phyloP scores from a whole-genome alignment of 2,888 invertebrate species.

The Leptinotarsa tumamoca region DNA sequence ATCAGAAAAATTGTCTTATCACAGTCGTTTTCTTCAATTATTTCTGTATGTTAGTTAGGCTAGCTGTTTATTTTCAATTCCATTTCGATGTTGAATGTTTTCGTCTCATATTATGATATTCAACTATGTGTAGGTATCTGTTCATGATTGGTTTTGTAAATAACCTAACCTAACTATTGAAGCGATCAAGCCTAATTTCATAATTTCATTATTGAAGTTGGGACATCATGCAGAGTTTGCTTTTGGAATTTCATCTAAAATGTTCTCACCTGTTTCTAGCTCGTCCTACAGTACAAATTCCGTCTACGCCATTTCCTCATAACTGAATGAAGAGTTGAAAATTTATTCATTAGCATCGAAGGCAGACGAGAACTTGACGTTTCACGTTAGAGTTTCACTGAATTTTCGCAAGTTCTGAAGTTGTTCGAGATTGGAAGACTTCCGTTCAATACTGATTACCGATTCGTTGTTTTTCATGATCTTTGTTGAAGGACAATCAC shows the following conservation, averaged over 20 bases:
- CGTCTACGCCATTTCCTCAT: neutral
- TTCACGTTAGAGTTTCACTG: conserved; percentile 28
- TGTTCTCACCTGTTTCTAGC: neutral
- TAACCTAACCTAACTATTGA: no score
- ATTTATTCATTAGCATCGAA: conserved; percentile 24
- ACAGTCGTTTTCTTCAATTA: no score
- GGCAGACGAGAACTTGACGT: conserved; percentile 23
- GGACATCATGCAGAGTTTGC: neutral
- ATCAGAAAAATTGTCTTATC: no score
- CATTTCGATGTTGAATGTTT: no score
- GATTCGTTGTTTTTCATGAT: neutral
- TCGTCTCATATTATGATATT: no score
- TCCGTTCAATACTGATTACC: conserved; percentile 6
- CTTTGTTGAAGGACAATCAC: neutral
- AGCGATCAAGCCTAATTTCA: no score
- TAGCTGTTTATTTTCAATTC: no score
- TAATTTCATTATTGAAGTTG: no score
- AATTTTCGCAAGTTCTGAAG: neutral
- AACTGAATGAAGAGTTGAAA: conserved; percentile 14
- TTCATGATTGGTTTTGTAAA: no score
- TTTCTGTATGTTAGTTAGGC: no score
- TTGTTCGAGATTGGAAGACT: neutral
- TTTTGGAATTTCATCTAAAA: neutral
- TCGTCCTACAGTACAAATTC: neutral
- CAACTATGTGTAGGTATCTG: no score